Evolutionary conservation across 2,888 invertebrate species (phyloP).

Genomic region (Polia nebulosa): DNA sequence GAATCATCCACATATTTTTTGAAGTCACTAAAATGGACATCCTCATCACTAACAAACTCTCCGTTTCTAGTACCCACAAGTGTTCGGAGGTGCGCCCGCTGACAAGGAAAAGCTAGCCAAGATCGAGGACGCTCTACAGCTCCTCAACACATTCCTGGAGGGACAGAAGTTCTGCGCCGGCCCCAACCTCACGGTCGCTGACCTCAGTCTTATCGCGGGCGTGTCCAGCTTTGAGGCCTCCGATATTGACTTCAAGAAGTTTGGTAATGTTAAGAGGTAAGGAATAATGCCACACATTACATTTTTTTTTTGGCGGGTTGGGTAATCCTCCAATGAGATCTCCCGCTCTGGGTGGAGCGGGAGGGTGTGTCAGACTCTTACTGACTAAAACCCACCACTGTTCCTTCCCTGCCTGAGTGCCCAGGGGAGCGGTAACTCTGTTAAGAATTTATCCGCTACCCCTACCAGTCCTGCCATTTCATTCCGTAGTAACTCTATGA

Average conservation of each 20-base stretch:
- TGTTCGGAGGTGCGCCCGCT: constrained; percentile 91
- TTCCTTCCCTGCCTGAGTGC: no score
- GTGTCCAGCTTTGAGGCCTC: constrained; percentile 93
- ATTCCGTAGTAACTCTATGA: no score
- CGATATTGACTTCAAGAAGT: constrained; percentile 93
- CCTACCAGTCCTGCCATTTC: no score
- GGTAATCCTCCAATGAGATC: no score
- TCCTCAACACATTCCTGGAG: constrained; percentile 94
- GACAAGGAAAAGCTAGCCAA: constrained; percentile 93
- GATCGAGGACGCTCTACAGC: constrained; percentile 92
- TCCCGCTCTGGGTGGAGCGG: no score
- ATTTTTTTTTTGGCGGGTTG: no score
- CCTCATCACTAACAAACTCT: not conserved
- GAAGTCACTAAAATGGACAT: not conserved
- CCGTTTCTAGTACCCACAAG: constrained; percentile 90
- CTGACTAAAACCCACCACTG: no score
- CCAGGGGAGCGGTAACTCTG: no score
- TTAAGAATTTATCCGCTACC: no score
- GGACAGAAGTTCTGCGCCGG: constrained; percentile 94
- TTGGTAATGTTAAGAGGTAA: constrained; percentile 92
- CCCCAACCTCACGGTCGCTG: constrained; percentile 94
- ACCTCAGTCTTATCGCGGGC: constrained; percentile 93
- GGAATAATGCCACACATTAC: not conserved
- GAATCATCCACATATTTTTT: not conserved
- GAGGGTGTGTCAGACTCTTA: no score